Base-by-base conservation (phyloP, 2,888 invertebrate species). In the Eumerus sabulonum region DNA sequence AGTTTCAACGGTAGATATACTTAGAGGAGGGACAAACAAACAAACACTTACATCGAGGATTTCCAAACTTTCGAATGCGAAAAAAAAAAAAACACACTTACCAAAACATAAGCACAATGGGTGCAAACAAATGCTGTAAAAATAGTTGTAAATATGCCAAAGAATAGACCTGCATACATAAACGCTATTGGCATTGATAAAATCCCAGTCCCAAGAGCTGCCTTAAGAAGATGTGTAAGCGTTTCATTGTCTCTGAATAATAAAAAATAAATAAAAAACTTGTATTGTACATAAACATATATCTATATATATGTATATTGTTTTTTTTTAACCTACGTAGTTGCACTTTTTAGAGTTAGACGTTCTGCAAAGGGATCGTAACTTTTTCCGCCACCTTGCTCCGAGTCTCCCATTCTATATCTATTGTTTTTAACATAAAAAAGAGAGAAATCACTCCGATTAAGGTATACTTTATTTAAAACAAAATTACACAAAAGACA, bases 181-280 rank as follows among this genome's bases (percentile, higher is more conserved):
- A 98, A 96, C 11, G 98, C 98, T 68, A 93, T 91, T 0, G 98
- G 98, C 95, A 99, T 96, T 1, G 98, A 92, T 82, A 99, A 91
- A 86, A 99, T 97, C 50, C 99, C 99, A 9, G 98, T 98, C 19
- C 99, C 99, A 68, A 99, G 92, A 38, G 98, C 97, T 5, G 98
- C 98, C 89, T 98, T 99, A 84, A 98, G 90, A 82, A 99, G 91
- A 91, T 98, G 98, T 83, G 97, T 96, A 83, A 98, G 90, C 0
- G 97, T 97, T 87, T 96, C 96, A 90, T 93, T 92, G 90, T 97
- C 95, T 82, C 97, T 98, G 89, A 17, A 13, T 14, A 12, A n/a
- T 86, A 83, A 62, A 38, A 9, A 85, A n/a, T 47, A 63, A 35
- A 38, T 17, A 16, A 14, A 45, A 13, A 17, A 47, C n/a, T n/a